Conservation (phyloP, 2,888 invertebrate genomes). For the Rhagophthalmus giganteus region DNA sequence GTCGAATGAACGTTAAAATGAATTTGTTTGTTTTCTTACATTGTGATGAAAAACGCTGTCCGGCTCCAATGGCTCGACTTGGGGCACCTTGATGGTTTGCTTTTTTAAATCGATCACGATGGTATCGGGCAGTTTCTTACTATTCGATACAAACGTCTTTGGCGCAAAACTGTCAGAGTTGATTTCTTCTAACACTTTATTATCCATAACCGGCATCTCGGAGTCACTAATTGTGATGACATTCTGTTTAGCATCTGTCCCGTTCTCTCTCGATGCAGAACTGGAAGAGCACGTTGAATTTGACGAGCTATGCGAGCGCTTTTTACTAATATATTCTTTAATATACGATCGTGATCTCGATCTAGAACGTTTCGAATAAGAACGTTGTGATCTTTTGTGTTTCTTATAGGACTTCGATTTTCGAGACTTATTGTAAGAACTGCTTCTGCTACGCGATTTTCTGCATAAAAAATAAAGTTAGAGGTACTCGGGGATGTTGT, state of each 20-base stretch:
- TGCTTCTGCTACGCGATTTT: constrained; percentile 40
- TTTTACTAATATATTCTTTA: constrained; percentile 47
- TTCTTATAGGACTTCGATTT: constrained; percentile 28
- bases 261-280: constrained; percentile 19
- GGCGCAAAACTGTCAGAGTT: constrained; percentile 71
- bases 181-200: constrained; percentile 67
- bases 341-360: constrained; percentile 52
- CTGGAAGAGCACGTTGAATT: constrained; percentile 22
- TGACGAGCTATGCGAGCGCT: constrained; percentile 35
- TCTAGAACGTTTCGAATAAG: constrained; percentile 44
- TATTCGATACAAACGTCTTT: constrained; percentile 59
- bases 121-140: constrained; percentile 66
- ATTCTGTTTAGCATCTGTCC: constrained; percentile 9
- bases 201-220: constrained; percentile 60
- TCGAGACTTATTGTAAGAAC: constrained; percentile 38
- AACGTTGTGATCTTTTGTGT: constrained; percentile 3
- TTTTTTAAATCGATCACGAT: constrained; percentile 74
- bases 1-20: too few relatives aligned
- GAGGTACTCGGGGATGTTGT: too few relatives aligned
- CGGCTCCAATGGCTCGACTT: constrained; percentile 59
- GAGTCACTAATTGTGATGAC: constrained; percentile 19
- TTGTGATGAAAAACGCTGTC: constrained; percentile 69
- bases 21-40: constrained; percentile 62
- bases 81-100: constrained; percentile 70
- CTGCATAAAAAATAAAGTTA: background rate